Conservation (phyloP, 2,888 invertebrate genomes). For the Eristalinus aeneus region DNA sequence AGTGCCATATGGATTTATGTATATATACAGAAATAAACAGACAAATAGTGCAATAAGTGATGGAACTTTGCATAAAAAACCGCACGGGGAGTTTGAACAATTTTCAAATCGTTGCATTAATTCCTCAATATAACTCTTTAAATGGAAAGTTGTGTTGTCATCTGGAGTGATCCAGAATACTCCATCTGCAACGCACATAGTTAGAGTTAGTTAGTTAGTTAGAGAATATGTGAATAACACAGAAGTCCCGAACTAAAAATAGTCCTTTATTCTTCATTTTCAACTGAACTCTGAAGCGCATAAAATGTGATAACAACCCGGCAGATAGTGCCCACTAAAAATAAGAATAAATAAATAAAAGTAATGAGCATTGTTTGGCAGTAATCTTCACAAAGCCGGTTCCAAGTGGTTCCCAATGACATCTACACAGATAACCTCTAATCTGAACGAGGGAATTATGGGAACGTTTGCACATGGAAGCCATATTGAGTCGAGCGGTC, state of each 20-base stretch:
- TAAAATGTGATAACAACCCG: neutral
- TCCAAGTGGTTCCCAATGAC: neutral
- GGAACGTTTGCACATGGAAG: neutral
- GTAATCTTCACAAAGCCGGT: neutral
- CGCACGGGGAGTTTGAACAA: too few relatives aligned
- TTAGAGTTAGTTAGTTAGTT: too few relatives aligned
- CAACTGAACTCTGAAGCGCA: neutral
- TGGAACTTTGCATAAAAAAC: too few relatives aligned
- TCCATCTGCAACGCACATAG: neutral
- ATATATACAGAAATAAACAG: neutral
- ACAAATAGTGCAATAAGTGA: too few relatives aligned
- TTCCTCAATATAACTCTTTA: too few relatives aligned
- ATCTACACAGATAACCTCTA: neutral
- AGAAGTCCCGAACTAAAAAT: neutral
- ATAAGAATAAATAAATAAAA: neutral
- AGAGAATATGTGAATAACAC: neutral
- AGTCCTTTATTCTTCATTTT: neutral
- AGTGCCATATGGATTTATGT: neutral
- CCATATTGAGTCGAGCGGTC: neutral
- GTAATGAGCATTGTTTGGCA: neutral
- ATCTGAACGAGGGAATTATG: neutral
- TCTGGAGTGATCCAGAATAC: neutral
- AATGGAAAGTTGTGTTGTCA: too few relatives aligned
- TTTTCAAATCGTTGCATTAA: too few relatives aligned
- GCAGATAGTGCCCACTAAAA: neutral